phyloP scores from a whole-genome alignment of 2,113 vertebrate species.

The Hippocampus abdominalis region DNA sequence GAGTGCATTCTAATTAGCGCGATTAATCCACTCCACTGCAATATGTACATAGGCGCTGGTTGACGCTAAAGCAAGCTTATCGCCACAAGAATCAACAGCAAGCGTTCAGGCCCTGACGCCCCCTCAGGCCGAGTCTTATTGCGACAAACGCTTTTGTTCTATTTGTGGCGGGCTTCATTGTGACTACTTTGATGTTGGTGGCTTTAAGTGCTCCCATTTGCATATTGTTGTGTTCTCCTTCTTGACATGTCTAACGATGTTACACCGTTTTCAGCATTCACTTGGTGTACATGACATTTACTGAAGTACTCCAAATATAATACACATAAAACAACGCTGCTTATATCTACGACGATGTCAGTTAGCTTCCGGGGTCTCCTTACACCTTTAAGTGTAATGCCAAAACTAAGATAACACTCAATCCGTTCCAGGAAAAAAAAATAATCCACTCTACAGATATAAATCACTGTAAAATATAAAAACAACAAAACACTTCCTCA shows the following conservation, averaged over 20 bases:
- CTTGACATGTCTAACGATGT: conserved; percentile 65
- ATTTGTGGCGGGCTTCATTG: conserved; percentile 72
- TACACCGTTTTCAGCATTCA: conserved; percentile 12
- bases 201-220: conserved; percentile 68
- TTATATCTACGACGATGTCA: not conserved
- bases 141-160: conserved; percentile 76
- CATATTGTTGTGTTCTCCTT: conserved; percentile 57
- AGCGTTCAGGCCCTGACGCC: conserved; percentile 68
- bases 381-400: not conserved
- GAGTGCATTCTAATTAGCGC: conserved; percentile 80
- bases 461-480: not conserved
- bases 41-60: conserved; percentile 74
- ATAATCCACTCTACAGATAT: not conserved
- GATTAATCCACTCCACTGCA: conserved; percentile 79
- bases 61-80: conserved; percentile 79
- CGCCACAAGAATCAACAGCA: conserved; percentile 79
- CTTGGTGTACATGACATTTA: conserved; percentile 12
- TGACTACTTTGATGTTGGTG: conserved; percentile 73
- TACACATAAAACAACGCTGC: conserved; percentile 17
- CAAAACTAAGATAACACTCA: not conserved
- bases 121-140: conserved; percentile 73
- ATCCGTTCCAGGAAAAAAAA: not conserved
- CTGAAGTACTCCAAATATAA: conserved; percentile 4
- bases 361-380: not conserved
- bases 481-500: not conserved